Percentiles rank a stretch among this genome's conserved stretches.
These are phyloP conservation scores for Myrmecobius fasciatus DNA, from an alignment of 2,113 vertebrate species.

Conservation along the genomic window DNA sequence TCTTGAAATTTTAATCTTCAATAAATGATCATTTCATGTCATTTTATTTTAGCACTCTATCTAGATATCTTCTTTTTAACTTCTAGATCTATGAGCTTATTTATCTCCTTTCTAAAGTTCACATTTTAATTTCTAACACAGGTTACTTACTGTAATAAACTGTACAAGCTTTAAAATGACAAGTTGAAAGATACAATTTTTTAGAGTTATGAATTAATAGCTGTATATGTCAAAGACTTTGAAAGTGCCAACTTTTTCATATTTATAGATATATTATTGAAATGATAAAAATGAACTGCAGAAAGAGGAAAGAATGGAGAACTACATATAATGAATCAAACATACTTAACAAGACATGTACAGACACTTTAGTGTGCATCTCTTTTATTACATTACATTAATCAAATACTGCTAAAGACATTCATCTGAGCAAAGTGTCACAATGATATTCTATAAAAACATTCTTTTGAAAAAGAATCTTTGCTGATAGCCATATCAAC, in stretches of 20 bases:
- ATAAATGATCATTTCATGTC: slow-evolving; percentile 80
- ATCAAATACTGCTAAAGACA: slow-evolving; percentile 92
- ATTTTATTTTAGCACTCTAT: slow-evolving; percentile 81
- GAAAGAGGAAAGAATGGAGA: slow-evolving; percentile 87
- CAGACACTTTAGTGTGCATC: slow-evolving; percentile 91
- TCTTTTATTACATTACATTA: slow-evolving; percentile 94
- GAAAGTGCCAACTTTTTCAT: slow-evolving; percentile 92
- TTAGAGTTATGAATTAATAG: slow-evolving; percentile 90
- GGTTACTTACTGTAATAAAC: slow-evolving; percentile 89
- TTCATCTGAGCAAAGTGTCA: slow-evolving; percentile 88
- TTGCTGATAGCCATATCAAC: slow-evolving; percentile 89
- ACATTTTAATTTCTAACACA: slow-evolving; percentile 89
- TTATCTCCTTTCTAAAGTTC: slow-evolving; percentile 88
- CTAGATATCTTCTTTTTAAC: slow-evolving; percentile 82
- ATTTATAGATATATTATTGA: slow-evolving; percentile 96
- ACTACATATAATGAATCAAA: slow-evolving; percentile 92
- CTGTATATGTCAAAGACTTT: slow-evolving; percentile 88
- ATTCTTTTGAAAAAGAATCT: slow-evolving; percentile 86
- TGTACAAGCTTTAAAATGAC: slow-evolving; percentile 87
- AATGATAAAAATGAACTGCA: slow-evolving; percentile 92
- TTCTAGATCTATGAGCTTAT: slow-evolving; percentile 84
- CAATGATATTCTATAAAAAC: slow-evolving; percentile 87
- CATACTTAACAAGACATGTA: slow-evolving; percentile 91
- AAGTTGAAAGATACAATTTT: slow-evolving; percentile 89
- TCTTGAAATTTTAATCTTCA: slow-evolving; percentile 80